Percentiles rank a stretch among this genome's conserved stretches.
phyloP scores from a whole-genome alignment of 2,113 vertebrate species.

The Hippolais icterina region DNA sequence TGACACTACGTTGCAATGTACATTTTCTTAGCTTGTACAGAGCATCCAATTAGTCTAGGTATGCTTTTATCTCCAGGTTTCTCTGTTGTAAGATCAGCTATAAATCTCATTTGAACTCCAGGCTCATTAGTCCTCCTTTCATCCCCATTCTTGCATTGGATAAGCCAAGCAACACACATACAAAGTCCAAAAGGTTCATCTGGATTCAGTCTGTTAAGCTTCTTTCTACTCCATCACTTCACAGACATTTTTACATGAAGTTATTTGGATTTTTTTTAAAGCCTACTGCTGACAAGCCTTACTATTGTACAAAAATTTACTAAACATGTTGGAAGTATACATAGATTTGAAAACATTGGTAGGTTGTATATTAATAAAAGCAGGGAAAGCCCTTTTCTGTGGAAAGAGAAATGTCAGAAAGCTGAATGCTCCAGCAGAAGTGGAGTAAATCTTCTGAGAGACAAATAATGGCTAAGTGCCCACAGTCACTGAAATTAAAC shows the following conservation, averaged over 20 bases:
- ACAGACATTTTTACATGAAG: not conserved
- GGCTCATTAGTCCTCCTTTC: conserved; percentile 48
- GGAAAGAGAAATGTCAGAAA: not conserved
- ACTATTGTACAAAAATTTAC: not conserved
- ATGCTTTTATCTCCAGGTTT: conserved; percentile 54
- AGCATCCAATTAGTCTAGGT: conserved; percentile 37
- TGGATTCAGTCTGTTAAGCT: conserved; percentile 19
- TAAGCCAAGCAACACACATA: not conserved
- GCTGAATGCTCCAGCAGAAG: not conserved
- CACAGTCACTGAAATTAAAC: not conserved
- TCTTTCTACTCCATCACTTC: not conserved
- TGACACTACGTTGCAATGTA: not conserved
- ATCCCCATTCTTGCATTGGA: not conserved
- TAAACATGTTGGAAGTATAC: not conserved
- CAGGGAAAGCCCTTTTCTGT: not conserved
- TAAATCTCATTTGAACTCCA: conserved; percentile 53
- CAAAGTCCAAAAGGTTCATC: conserved; percentile 14
- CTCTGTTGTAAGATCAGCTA: conserved; percentile 17
- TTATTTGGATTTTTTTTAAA: not conserved
- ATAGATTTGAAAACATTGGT: not conserved
- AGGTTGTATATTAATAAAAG: not conserved
- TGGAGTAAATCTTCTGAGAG: not conserved
- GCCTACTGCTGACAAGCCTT: not conserved
- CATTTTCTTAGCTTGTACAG: not conserved
- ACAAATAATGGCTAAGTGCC: not conserved